Evolutionary conservation across 2,797 vertebrate genomes (phyloP).

Genomic region (Ctenopoma kingsleyae): DNA sequence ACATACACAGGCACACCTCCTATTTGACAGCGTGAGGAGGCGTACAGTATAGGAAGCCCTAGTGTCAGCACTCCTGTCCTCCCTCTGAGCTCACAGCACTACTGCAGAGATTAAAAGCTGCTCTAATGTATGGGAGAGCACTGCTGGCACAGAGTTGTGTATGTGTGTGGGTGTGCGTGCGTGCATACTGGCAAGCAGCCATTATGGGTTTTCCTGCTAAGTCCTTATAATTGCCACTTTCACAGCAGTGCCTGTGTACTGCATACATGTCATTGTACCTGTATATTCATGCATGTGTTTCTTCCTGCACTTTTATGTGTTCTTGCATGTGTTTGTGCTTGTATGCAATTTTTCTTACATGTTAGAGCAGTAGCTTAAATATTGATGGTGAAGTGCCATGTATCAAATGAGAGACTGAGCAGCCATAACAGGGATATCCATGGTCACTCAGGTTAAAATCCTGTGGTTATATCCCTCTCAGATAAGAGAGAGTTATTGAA

Average conservation of each 20-base stretch:
- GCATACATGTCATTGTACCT: conserved; percentile 44
- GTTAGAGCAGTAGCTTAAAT: conserved; percentile 6
- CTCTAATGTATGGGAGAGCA: conserved; percentile 75
- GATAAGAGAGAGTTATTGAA: conserved; percentile 51
- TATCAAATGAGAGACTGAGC: conserved; percentile 40
- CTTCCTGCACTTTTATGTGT: neutral
- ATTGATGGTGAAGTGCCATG: neutral
- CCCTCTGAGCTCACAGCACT: conserved; percentile 75
- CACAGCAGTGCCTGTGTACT: conserved; percentile 66
- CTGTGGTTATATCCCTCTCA: conserved; percentile 42
- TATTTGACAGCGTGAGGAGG: conserved; percentile 63
- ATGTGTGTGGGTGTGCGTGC: conserved; percentile 11
- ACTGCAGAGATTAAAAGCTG: conserved; percentile 81
- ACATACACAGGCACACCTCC: conserved; percentile 38
- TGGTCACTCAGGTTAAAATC: conserved; percentile 47
- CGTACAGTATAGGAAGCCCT: conserved; percentile 62
- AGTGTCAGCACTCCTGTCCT: conserved; percentile 81
- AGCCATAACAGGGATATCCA: conserved; percentile 37
- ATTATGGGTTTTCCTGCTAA: conserved; percentile 70
- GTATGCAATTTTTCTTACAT: neutral
- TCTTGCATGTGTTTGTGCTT: neutral
- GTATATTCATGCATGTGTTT: conserved; percentile 1
- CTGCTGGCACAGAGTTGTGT: conserved; percentile 55
- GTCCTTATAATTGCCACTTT: conserved; percentile 77
- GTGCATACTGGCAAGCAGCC: conserved; percentile 62